Evolutionary conservation across 2,888 invertebrate species (phyloP).

Genomic region (Acronicta psi): DNA sequence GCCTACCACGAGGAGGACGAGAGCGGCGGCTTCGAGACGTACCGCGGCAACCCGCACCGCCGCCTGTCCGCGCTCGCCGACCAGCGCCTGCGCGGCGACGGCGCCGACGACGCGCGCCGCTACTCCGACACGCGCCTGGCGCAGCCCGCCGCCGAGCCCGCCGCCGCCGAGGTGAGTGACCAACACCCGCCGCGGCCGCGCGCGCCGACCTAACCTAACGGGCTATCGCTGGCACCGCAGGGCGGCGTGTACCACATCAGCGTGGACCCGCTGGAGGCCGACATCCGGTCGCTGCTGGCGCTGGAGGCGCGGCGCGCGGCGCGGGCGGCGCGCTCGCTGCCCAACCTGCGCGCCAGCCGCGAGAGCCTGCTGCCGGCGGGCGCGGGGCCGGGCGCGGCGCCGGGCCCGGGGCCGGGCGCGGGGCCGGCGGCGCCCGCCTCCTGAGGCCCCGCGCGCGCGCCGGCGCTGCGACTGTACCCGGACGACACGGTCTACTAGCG

Average conservation of each 20-base stretch:
- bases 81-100: constrained; percentile 48
- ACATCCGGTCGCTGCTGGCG: constrained; percentile 80
- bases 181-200: neutral
- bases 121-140: constrained; percentile 55
- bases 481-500: constrained; percentile 83
- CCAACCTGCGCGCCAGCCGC: constrained; percentile 92
- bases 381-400: constrained; percentile 40
- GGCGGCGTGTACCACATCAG: constrained; percentile 84
- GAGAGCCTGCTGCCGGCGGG: constrained; percentile 60
- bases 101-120: constrained; percentile 54
- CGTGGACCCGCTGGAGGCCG: constrained; percentile 83
- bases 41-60: constrained; percentile 81
- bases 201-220: constrained; percentile 7
- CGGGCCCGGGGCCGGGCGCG: constrained; percentile 56
- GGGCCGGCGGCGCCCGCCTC: constrained; percentile 61
- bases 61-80: constrained; percentile 70
- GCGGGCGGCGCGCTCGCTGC: constrained; percentile 89
- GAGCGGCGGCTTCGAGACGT: constrained; percentile 86
- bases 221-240: constrained; percentile 40
- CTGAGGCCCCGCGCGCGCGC: constrained; percentile 79
- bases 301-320: constrained; percentile 84
- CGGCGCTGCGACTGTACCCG: constrained; percentile 73
- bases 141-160: constrained; percentile 25
- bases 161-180: constrained; percentile 36
- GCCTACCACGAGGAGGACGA: constrained; percentile 86